Evolutionary conservation across 1,140 invertebrate species (phyloP).

Genomic region (Leptoteleia sp.): DNA sequence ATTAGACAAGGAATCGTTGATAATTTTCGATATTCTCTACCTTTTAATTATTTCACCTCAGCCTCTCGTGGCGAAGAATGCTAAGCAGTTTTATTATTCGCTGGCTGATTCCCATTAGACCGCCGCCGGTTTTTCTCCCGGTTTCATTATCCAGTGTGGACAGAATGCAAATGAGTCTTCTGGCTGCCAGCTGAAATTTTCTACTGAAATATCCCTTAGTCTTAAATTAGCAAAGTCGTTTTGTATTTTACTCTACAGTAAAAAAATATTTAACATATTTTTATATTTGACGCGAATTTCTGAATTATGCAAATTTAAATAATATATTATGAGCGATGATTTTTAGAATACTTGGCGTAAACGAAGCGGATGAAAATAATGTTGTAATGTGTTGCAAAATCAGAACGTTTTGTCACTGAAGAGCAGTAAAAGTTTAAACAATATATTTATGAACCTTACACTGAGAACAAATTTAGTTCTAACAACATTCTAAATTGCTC

Average conservation of each 20-base stretch:
- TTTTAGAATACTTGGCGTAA: too few species aligned
- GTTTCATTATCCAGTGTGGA: slow-evolving; percentile 78
- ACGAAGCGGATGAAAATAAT: too few species aligned
- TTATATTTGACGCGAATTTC: slow-evolving; percentile 37
- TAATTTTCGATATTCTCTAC: slow-evolving; percentile 74
- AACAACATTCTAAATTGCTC: too few species aligned
- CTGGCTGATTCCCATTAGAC: slow-evolving; percentile 79
- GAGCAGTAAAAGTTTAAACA: too few species aligned
- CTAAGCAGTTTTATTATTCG: slow-evolving; percentile 81
- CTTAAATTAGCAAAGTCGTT: slow-evolving; percentile 67
- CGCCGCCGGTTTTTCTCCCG: slow-evolving; percentile 77
- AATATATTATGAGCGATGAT: too few species aligned
- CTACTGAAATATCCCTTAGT: slow-evolving; percentile 66
- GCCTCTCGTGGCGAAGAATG: slow-evolving; percentile 74
- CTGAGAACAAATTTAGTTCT: too few species aligned
- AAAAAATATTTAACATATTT: slow-evolving; percentile 64
- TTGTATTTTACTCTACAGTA: slow-evolving; percentile 63
- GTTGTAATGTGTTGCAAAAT: too few species aligned
- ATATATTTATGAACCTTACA: too few species aligned
- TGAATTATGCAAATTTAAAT: slow-evolving; percentile 56
- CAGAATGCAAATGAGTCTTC: slow-evolving; percentile 78
- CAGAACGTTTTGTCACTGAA: too few species aligned
- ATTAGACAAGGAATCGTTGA: slow-evolving; percentile 66
- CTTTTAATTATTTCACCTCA: slow-evolving; percentile 77
- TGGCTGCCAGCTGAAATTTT: slow-evolving; percentile 68